Conservation (phyloP, 2,113 vertebrate species). For the Naja naja region DNA sequence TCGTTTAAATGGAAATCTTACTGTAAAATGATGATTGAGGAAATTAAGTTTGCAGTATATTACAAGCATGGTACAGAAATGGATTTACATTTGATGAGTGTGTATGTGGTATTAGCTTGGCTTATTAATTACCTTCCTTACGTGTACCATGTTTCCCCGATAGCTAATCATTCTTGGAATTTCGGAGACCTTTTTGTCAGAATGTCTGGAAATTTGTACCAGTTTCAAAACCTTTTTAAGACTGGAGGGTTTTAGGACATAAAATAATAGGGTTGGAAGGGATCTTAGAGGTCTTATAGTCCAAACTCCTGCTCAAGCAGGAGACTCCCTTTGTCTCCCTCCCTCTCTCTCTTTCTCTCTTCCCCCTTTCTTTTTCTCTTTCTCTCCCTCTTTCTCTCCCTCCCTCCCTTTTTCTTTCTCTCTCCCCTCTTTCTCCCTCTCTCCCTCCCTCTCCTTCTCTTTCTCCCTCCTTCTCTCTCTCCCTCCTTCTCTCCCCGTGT, state of each 20-base stretch:
- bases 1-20: fast-evolving
- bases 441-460: no score
- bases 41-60: neutral
- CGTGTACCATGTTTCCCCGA: no score
- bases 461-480: no score
- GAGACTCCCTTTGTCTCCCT: no score
- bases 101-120: neutral
- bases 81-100: neutral
- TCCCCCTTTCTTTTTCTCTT: fast-evolving
- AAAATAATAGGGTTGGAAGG: no score
- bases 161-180: neutral
- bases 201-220: neutral
- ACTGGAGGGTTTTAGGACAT: neutral
- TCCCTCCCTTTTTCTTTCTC: no score
- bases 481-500: no score
- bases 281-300: no score
- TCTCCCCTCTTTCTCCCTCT: no score
- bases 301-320: no score
- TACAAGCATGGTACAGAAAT: neutral
- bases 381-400: fast-evolving
- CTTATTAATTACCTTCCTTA: neutral
- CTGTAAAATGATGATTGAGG: fast-evolving
- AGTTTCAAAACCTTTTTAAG: neutral
- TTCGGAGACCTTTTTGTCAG: neutral
- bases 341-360: no score